Evolutionary conservation across 2,888 invertebrate species (phyloP).

Genomic region (Lypha dubia): DNA sequence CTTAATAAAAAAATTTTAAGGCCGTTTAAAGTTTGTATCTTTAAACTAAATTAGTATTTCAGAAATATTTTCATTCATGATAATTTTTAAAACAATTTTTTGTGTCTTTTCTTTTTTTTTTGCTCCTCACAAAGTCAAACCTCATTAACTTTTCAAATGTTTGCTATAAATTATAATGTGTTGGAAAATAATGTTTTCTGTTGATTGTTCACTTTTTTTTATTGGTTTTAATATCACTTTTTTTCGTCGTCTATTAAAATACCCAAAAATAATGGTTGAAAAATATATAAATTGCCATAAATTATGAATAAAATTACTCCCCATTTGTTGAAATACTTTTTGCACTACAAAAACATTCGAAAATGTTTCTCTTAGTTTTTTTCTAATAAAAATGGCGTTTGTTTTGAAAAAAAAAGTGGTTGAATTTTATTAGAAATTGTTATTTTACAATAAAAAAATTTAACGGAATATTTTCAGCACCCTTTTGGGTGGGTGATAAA

Average conservation of each 20-base stretch:
- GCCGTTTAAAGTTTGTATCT: neutral
- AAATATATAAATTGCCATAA: constrained; percentile 57
- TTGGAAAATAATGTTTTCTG: constrained; percentile 30
- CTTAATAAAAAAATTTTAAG: neutral
- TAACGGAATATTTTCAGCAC: constrained; percentile 37
- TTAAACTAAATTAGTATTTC: neutral
- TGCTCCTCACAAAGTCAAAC: constrained; percentile 75
- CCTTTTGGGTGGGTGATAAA: constrained; percentile 65
- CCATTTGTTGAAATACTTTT: constrained; percentile 49
- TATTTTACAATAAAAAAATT: constrained; percentile 42
- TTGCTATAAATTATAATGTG: constrained; percentile 60
- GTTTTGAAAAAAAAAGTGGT: constrained; percentile 65
- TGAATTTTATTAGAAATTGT: constrained; percentile 63
- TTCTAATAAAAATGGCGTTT: constrained; percentile 64
- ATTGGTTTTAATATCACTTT: constrained; percentile 41
- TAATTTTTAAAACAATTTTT: too few relatives aligned
- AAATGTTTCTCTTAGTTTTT: constrained; percentile 18
- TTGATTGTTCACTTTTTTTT: constrained; percentile 40
- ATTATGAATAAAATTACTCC: constrained; percentile 66
- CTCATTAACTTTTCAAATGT: constrained; percentile 79
- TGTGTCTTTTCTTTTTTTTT: constrained; percentile 20
- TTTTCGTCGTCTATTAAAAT: constrained; percentile 33
- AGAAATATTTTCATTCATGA: neutral
- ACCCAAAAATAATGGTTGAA: constrained; percentile 50
- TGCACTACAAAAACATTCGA: constrained; percentile 36